These are phyloP conservation scores for Lepeophtheirus nordmannii DNA, from an alignment of 2,888 invertebrate genomes.

Conservation along the genomic window DNA sequence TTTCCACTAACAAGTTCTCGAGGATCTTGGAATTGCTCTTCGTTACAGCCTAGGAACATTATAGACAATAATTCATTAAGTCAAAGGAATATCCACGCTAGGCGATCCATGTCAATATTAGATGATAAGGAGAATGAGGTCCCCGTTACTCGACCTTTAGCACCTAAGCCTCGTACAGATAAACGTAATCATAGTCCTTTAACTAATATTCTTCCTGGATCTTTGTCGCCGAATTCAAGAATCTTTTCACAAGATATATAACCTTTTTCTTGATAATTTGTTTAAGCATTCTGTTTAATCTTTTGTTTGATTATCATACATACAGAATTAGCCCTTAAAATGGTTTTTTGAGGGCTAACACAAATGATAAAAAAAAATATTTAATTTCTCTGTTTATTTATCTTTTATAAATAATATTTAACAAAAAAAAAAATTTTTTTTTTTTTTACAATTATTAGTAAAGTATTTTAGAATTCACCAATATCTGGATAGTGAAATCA, in stretches of 20 bases:
- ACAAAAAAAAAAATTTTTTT: no score
- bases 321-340: neutral
- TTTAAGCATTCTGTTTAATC: no score
- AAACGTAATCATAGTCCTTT: neutral
- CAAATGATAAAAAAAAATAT: no score
- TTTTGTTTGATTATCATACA: neutral
- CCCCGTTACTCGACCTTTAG: neutral
- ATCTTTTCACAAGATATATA: slow-evolving; percentile 8
- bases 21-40: neutral
- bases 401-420: no score
- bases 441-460: no score
- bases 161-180: neutral
- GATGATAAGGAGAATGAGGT: slow-evolving; percentile 17
- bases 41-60: neutral
- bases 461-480: no score
- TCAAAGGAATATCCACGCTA: neutral
- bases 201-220: neutral
- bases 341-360: no score
- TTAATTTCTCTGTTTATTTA: no score
- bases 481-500: no score
- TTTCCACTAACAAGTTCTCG: neutral
- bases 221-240: slow-evolving; percentile 8
- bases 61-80: neutral
- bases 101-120: slow-evolving; percentile 17
- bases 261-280: neutral